Evolutionary conservation across 2,113 vertebrate genomes (phyloP), one percentile per base, ranked within the genome.

Genomic region (Paramormyrops kingsleyae): DNA sequence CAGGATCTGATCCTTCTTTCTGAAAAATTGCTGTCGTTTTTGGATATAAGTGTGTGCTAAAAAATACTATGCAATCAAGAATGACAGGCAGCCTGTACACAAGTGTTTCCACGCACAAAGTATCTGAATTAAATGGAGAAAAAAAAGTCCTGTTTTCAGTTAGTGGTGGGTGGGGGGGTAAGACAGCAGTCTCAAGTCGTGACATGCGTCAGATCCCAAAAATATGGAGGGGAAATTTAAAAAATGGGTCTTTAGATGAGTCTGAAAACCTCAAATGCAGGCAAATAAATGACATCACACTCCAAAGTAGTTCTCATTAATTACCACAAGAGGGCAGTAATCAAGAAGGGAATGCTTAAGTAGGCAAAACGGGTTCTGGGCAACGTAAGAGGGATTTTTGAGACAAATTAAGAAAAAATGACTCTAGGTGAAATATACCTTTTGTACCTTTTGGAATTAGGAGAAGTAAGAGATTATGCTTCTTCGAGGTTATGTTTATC

Each of bases 321-420:
- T 87, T 56, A 87, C 85, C 85, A 87, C 49, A n/a, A 87, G 85
- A 35, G 47, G 85, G 85, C 85, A 56, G 85, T 53, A 53, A 87
- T 39, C n/a, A 87, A 87, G 17, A 52, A 87, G 50, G 7, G 27
- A 49, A 86, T 27, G 83, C 44, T 50, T 50, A 42, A 42, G 13
- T 56, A 56, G 24, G 31, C 12, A 31, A 31, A 13, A 39, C 13
- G 17, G 31, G 44, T 24, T 84, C 44, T 24, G 44, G 42, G 44
- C 13, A 84, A 47, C 27, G 4, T 5, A 42, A 42, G 62, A 47
- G 24, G 24, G 47, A 87, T 50, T 87, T 87, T 19, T 27, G 1
- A 83, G 13, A 15, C 66, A 31, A 17, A 74, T 35, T 74, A 77
- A 39, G 13, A 77, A 77, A 39, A 15, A 5, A 19, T 80, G 1